Evolutionary conservation across 2,888 invertebrate genomes (phyloP).

Genomic region (Oasisia sp.): DNA sequence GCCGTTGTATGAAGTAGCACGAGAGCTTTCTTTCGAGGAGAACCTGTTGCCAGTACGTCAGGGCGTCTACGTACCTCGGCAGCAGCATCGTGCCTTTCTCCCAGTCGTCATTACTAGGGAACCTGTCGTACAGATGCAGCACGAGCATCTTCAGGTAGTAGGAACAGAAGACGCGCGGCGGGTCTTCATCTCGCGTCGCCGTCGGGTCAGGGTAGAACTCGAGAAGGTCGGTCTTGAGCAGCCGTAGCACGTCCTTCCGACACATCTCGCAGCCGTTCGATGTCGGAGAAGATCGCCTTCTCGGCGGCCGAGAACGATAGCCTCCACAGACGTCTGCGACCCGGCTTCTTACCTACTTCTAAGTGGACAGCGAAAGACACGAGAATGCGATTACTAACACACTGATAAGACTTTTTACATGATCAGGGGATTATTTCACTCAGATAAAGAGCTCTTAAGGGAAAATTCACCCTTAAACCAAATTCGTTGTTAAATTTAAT

Average conservation of each 20-base stretch:
- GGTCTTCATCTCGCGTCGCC: not conserved
- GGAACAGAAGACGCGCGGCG: not conserved
- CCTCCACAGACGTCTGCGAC: not conserved
- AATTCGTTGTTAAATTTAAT: no score
- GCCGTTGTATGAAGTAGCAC: not conserved
- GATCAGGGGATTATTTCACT: not conserved
- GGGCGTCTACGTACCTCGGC: not conserved
- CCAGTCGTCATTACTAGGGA: not conserved
- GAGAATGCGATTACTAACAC: not conserved
- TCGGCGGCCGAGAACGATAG: not conserved
- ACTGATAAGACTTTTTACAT: not conserved
- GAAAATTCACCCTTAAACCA: no score
- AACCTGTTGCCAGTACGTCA: not conserved
- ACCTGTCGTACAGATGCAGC: not conserved
- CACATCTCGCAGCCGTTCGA: not conserved
- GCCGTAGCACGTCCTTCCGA: not conserved
- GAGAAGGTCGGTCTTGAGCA: not conserved
- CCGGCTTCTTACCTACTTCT: not conserved
- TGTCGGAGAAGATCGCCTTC: not conserved
- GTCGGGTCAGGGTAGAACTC: not conserved
- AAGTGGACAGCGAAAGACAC: not conserved
- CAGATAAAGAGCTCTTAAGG: no score
- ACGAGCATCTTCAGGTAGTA: not conserved
- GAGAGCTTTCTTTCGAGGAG: not conserved
- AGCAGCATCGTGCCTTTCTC: not conserved